Percentiles rank a stretch among this genome's conserved stretches.
Evolutionary conservation across 2,797 vertebrate genomes (phyloP).

Genomic region (Molossus molossus): DNA sequence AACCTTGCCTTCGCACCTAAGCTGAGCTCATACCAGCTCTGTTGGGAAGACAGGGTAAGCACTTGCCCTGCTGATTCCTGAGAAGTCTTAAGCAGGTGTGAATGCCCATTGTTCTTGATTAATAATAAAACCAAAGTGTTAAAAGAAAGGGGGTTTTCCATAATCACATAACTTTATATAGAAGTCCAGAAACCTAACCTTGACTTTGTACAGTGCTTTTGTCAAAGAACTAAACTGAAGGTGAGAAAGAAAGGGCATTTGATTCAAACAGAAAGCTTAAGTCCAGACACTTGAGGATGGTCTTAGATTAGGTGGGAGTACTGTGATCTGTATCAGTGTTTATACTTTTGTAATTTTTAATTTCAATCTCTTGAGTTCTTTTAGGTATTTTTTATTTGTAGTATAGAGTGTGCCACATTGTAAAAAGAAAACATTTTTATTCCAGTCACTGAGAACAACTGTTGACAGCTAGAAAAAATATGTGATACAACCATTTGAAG

Average conservation of each 20-base stretch:
- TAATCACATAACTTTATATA: not conserved
- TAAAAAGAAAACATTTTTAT: not conserved
- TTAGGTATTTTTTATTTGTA: constrained; percentile 26
- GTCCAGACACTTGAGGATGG: not conserved
- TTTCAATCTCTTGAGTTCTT: constrained; percentile 14
- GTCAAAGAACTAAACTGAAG: constrained; percentile 24
- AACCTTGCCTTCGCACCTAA: not conserved
- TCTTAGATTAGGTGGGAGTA: not conserved
- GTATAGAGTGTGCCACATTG: not conserved
- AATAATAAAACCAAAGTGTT: not conserved
- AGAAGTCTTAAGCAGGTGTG: not conserved
- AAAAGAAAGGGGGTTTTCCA: not conserved
- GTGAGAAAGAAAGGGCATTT: not conserved
- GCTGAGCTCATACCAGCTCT: not conserved
- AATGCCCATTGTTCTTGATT: not conserved
- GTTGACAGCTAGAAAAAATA: not conserved
- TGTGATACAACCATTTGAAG: not conserved
- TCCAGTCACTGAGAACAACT: constrained; percentile 19
- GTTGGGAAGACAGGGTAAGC: not conserved
- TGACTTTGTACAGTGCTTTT: constrained; percentile 34
- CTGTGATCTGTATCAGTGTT: not conserved
- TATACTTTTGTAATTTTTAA: not conserved
- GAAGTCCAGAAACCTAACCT: not conserved
- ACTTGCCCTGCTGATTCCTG: not conserved
- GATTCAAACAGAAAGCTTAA: constrained; percentile 19